These are phyloP conservation scores for Danio jaintianensis DNA, from an alignment of 2,797 vertebrate species.

Conservation along the genomic window DNA sequence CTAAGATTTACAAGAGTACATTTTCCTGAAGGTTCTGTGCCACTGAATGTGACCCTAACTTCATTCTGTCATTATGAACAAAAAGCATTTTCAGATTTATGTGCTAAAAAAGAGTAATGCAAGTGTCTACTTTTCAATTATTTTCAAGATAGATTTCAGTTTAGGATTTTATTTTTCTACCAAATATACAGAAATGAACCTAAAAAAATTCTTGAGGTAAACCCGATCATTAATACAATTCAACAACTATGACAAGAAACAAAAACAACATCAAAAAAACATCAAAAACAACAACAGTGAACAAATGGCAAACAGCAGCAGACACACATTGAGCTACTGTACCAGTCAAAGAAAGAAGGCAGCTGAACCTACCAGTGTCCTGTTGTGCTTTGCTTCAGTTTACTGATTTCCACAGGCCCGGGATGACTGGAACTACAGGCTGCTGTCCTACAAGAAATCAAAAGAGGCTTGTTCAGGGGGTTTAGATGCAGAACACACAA, in stretches of 20 bases:
- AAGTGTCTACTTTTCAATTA: background rate
- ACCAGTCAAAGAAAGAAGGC: constrained; percentile 34
- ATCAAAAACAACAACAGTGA: no score
- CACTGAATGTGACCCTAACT: constrained; percentile 37
- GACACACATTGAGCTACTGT: constrained; percentile 1
- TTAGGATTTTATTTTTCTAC: no score
- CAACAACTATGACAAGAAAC: background rate
- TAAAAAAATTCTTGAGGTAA: no score
- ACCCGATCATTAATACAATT: no score
- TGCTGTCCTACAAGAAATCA: constrained; percentile 71
- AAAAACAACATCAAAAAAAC: no score
- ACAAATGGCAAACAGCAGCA: background rate
- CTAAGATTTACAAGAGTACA: background rate
- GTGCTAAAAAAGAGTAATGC: background rate
- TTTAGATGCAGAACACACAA: constrained; percentile 60
- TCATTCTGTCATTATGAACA: background rate
- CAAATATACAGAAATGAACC: no score
- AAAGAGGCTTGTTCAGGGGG: constrained; percentile 67
- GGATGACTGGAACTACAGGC: constrained; percentile 60
- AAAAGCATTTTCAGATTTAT: background rate
- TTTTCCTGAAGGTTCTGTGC: constrained; percentile 23
- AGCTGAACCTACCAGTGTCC: constrained; percentile 73
- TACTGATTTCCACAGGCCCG: constrained; percentile 72
- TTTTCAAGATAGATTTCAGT: background rate
- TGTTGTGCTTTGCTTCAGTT: constrained; percentile 61